Evolutionary conservation across 2,888 invertebrate species (phyloP).

Genomic region (Chrysolina haemoptera): DNA sequence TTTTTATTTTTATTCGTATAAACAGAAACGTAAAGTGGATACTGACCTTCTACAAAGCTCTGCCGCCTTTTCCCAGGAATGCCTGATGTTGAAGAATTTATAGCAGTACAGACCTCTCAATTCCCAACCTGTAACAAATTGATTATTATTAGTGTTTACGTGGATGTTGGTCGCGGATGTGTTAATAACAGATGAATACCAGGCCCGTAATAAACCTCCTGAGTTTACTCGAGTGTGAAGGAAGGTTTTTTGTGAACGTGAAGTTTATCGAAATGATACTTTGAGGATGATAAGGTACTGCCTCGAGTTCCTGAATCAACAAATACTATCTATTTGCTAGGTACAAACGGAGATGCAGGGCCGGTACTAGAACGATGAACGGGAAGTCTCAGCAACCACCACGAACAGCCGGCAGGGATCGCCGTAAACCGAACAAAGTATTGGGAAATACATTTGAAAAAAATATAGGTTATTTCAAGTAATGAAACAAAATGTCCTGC

Average conservation of each 20-base stretch:
- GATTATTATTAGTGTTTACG: slow-evolving; percentile 14
- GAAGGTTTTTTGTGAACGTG: background rate
- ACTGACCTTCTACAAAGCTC: slow-evolving; percentile 94
- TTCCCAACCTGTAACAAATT: slow-evolving; percentile 87
- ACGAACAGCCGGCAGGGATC: too few relatives aligned
- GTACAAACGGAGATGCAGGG: too few relatives aligned
- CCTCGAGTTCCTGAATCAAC: background rate
- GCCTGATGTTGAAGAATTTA: slow-evolving; percentile 95
- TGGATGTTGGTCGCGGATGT: background rate
- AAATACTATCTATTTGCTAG: background rate
- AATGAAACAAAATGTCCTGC: too few relatives aligned
- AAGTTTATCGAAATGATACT: background rate
- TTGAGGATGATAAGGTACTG: background rate
- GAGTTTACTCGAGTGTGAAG: slow-evolving; percentile 1
- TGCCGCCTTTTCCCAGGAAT: slow-evolving; percentile 96
- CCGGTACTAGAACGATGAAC: too few relatives aligned
- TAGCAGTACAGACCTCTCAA: slow-evolving; percentile 92
- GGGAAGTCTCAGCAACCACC: too few relatives aligned
- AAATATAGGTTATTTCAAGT: too few relatives aligned
- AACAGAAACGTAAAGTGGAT: slow-evolving; percentile 15
- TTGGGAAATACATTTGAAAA: too few relatives aligned
- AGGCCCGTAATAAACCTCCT: background rate
- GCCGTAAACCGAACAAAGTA: too few relatives aligned
- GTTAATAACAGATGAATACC: background rate
- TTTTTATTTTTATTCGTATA: too few relatives aligned